A percentile compares a stretch with the other conserved stretches of the same genome.
Conservation (phyloP, 2,113 vertebrate genomes). For the Pituophis catenifer region DNA sequence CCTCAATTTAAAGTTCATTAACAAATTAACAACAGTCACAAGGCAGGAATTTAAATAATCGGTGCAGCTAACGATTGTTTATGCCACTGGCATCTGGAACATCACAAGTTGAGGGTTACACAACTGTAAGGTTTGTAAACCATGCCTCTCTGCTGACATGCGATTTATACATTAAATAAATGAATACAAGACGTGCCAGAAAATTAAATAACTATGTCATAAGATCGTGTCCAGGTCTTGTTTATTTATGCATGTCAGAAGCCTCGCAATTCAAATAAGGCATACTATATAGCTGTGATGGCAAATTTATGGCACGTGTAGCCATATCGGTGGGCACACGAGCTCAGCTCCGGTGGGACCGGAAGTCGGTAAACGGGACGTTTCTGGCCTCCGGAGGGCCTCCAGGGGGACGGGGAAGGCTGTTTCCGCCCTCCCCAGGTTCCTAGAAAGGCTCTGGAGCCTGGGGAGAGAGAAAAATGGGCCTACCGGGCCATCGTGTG, state of each 20-base stretch:
- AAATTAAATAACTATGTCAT: neutral
- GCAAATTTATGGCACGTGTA: no score
- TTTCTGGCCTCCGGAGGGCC: no score
- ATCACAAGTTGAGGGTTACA: neutral
- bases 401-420: no score
- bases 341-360: no score
- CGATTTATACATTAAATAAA: neutral
- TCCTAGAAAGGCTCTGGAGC: no score
- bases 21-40: neutral
- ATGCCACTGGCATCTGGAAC: neutral
- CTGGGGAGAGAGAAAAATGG: no score
- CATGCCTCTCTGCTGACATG: neutral
- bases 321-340: no score
- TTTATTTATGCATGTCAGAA: neutral
- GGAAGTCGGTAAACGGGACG: no score
- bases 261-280: neutral
- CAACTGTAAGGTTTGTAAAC: neutral
- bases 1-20: neutral
- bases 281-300: no score
- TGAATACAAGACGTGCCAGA: neutral
- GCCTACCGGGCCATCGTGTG: no score
- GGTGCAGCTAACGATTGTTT: neutral
- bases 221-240: neutral
- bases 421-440: no score
- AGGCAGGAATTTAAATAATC: neutral